Evolutionary conservation across 2,888 invertebrate genomes (phyloP).

Genomic region (Hedychridium roseum): DNA sequence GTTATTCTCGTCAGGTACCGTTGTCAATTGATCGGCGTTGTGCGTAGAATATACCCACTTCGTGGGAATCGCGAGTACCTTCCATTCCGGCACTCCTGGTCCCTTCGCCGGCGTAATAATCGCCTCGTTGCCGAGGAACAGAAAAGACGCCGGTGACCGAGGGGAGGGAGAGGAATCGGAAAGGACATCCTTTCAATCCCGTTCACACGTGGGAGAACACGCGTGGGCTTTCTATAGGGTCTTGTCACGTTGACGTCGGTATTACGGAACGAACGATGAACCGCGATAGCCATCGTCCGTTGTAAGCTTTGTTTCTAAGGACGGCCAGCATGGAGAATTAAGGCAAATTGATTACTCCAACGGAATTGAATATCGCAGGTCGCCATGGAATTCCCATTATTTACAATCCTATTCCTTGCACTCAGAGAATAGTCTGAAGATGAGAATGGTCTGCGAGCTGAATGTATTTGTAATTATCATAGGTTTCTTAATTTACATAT

Average conservation of each 20-base stretch:
- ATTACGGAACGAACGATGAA: constrained; percentile 13
- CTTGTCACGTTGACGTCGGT: constrained; percentile 14
- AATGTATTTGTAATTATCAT: constrained; percentile 6
- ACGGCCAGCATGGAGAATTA: constrained; percentile 1
- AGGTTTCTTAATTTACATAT: background rate
- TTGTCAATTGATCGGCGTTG: background rate
- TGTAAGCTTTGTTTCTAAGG: background rate
- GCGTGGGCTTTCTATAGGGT: constrained; percentile 12
- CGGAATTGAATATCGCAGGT: background rate
- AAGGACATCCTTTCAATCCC: constrained; percentile 9
- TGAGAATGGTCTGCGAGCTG: constrained; percentile 2
- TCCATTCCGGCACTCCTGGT: background rate
- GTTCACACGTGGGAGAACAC: constrained; percentile 10
- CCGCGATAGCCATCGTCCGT: background rate
- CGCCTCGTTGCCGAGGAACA: background rate
- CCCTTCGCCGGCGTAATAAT: constrained; percentile 3
- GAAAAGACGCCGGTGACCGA: too few relatives aligned
- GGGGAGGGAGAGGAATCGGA: too few relatives aligned
- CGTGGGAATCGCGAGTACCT: constrained; percentile 10
- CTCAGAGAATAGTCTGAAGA: constrained; percentile 4
- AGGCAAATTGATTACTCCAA: background rate
- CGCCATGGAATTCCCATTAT: background rate
- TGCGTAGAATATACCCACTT: too few relatives aligned
- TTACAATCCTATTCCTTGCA: background rate
- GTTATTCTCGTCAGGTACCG: background rate